Base-by-base conservation (phyloP, 2,888 invertebrate genomes). In the Scaptomyza polygonia region DNA sequence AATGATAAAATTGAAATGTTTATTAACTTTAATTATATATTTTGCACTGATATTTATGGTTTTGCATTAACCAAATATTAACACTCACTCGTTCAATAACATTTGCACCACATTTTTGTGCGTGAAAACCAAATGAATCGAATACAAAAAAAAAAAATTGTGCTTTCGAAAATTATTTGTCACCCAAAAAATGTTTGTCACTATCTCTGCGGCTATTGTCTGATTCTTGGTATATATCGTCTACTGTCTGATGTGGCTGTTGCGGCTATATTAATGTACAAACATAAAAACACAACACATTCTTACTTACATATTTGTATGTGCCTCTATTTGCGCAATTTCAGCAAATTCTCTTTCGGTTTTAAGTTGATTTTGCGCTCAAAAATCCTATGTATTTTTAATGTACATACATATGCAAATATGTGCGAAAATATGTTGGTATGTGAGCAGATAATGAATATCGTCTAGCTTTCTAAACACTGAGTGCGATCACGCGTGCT, bases 81-180 rank as follows among this genome's bases (percentile, higher is more conserved):
- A 43, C 8, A 8, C n/a, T 18, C 18, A 44, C 58, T n/a, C 43
- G n/a, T n/a, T 12, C n/a, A 43, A 43, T 58, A 30, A 59, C 29
- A 29, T 48, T 48, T 34, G 32, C 16, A 40, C 48, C 42, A 32
- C 34, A 29, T 4, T 14, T 44, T 16, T n/a, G n/a, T 67, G 12
- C 5, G 14, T 45, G 34, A 47, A 32, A 62, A 47, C 57, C 42
- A 45, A 65, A 49, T 12, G n/a, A 58, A 11, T 11, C n/a, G 56
- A 61, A 51, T 43, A 51, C 29, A 30, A 48, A 67, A 59, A 55
- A 51, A 16, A 30, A 48, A 67, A 59, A 55, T 65, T 52, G 56
- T 56, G 59, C 61, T 79, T 65, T 72, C 55, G 63, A 79, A 79
- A 82, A 36, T 36, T 73, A 67, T 58, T 67, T 58, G 61, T 57